Percentiles rank a stretch among this genome's conserved stretches.
Conservation (phyloP, 2,888 invertebrate species). For the Empis livida region DNA sequence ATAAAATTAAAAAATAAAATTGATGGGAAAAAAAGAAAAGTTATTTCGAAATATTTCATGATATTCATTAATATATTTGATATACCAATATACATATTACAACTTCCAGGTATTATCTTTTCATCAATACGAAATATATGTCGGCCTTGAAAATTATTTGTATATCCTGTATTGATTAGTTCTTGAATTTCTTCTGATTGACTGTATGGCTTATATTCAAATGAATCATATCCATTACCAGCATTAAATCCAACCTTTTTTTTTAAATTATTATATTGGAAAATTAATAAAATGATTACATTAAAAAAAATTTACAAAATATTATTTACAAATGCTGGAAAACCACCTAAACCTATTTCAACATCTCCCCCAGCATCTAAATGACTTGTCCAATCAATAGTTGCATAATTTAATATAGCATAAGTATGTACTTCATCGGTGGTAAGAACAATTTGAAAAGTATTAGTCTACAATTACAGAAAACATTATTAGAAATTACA, state of each 20-base stretch:
- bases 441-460: slow-evolving; percentile 79
- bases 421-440: slow-evolving; percentile 84
- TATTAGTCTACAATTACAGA: slow-evolving; percentile 68
- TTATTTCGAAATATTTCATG: too few species aligned
- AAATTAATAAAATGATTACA: neutral
- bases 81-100: slow-evolving; percentile 41
- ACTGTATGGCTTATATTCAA: slow-evolving; percentile 73
- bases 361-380: slow-evolving; percentile 77
- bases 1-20: neutral
- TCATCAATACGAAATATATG: slow-evolving; percentile 87
- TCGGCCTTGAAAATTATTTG: slow-evolving; percentile 68
- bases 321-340: slow-evolving; percentile 64
- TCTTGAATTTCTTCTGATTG: slow-evolving; percentile 67
- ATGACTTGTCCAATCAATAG: slow-evolving; percentile 77
- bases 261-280: neutral
- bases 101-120: slow-evolving; percentile 74
- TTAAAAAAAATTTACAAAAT: neutral
- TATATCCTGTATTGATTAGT: slow-evolving; percentile 64
- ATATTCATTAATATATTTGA: too few species aligned
- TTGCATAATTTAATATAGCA: slow-evolving; percentile 80
- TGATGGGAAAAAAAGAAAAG: neutral
- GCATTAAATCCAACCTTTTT: slow-evolving; percentile 79
- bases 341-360: slow-evolving; percentile 65
- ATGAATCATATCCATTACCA: slow-evolving; percentile 75
- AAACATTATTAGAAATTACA: too few species aligned